phyloP scores from a whole-genome alignment of 2,888 invertebrate genomes.

The Andrena fulva region DNA sequence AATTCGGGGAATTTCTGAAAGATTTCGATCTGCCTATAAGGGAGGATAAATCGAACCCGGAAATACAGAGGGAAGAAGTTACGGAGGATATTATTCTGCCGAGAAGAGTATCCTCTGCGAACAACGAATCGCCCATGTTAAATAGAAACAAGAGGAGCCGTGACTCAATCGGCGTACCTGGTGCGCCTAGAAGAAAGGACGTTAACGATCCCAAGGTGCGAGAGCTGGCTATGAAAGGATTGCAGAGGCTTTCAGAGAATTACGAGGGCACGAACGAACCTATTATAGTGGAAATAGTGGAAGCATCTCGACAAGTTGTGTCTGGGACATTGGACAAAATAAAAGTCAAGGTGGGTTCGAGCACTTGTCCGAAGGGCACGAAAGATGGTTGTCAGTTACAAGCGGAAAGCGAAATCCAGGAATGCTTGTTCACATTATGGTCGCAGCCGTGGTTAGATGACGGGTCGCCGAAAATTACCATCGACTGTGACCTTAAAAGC shows the following conservation, averaged over 20 bases:
- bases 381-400: constrained; percentile 75
- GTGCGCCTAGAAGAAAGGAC: constrained; percentile 41
- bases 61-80: constrained; percentile 71
- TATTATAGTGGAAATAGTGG: constrained; percentile 84
- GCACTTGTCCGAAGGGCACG: constrained; percentile 85
- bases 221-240: constrained; percentile 53
- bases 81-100: constrained; percentile 59
- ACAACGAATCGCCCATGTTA: not conserved
- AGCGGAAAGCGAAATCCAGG: constrained; percentile 71
- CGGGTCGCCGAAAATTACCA: constrained; percentile 71
- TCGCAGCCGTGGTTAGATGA: constrained; percentile 87
- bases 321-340: constrained; percentile 87
- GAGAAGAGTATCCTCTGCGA: not conserved
- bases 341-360: constrained; percentile 87
- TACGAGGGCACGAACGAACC: constrained; percentile 68
- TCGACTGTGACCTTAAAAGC: constrained; percentile 49
- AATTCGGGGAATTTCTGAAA: constrained; percentile 79
- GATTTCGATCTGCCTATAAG: constrained; percentile 77
- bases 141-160: constrained; percentile 43
- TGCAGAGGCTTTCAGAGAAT: constrained; percentile 68
- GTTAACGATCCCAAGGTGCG: constrained; percentile 66
- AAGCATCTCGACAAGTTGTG: constrained; percentile 86
- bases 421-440: constrained; percentile 86
- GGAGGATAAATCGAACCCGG: constrained; percentile 9
- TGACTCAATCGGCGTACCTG: constrained; percentile 27